Percentiles rank a stretch among this genome's conserved stretches.
Evolutionary conservation across 2,113 vertebrate species (phyloP).

Genomic region (Excalfactoria chinensis): DNA sequence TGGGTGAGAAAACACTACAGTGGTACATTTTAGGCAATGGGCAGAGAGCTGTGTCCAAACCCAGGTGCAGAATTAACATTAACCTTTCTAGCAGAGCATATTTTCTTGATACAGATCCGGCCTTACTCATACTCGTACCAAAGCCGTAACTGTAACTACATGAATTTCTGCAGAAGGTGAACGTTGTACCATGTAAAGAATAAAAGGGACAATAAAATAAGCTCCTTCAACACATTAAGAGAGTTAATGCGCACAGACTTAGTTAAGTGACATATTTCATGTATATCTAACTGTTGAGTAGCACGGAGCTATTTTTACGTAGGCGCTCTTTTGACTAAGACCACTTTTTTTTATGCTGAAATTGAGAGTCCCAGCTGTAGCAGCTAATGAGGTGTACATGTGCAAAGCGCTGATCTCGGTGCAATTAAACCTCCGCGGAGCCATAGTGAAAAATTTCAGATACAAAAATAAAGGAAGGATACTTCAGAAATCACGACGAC

Average conservation of each 20-base stretch:
- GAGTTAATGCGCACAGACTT: neutral
- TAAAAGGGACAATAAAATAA: neutral
- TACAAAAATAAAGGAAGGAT: neutral
- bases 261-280: neutral
- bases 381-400: neutral
- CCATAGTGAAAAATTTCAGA: neutral
- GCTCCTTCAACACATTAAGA: neutral
- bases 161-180: neutral
- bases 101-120: neutral
- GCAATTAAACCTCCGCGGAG: neutral
- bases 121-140: neutral
- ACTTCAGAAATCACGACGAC: neutral
- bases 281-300: neutral
- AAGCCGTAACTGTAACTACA: neutral
- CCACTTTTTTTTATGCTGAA: neutral
- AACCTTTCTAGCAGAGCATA: fast-evolving
- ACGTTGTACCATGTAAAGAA: neutral
- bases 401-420: neutral
- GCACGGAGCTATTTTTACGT: neutral
- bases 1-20: neutral
- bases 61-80: neutral
- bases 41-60: neutral
- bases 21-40: neutral
- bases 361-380: slow-evolving; percentile 17
- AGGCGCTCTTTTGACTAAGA: neutral